These are phyloP conservation scores for Hemitrygon akajei DNA, from an alignment of 2,797 vertebrate species.

Conservation along the genomic window DNA sequence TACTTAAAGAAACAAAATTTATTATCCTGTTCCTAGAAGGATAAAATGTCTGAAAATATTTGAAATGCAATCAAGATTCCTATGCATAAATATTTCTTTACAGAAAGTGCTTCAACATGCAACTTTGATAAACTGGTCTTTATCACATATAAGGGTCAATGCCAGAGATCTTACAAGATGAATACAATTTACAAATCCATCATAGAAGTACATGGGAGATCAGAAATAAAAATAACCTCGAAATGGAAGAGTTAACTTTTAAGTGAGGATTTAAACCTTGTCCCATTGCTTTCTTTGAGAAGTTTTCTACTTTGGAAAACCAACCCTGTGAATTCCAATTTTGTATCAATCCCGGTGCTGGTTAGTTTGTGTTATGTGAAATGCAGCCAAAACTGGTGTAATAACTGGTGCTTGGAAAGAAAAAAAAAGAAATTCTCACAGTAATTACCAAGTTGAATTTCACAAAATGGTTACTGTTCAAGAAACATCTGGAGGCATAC, in stretches of 20 bases:
- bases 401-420: neutral
- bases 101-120: neutral
- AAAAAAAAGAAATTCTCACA: too few relatives aligned
- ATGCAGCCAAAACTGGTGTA: neutral
- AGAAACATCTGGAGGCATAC: too few relatives aligned
- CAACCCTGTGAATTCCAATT: neutral
- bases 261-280: neutral
- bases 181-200: neutral
- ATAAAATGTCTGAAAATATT: neutral
- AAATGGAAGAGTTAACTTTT: neutral
- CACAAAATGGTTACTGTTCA: too few relatives aligned
- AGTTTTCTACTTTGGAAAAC: neutral
- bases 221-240: neutral
- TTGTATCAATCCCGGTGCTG: neutral
- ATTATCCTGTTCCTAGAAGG: neutral
- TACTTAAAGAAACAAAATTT: neutral
- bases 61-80: neutral
- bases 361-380: neutral
- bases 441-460: too few relatives aligned
- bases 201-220: neutral
- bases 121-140: neutral
- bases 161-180: neutral
- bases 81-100: neutral
- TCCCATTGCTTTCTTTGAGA: neutral
- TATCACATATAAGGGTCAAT: neutral